phyloP scores from a whole-genome alignment of 2,888 invertebrate genomes.

The Ophonus ardosiacus region DNA sequence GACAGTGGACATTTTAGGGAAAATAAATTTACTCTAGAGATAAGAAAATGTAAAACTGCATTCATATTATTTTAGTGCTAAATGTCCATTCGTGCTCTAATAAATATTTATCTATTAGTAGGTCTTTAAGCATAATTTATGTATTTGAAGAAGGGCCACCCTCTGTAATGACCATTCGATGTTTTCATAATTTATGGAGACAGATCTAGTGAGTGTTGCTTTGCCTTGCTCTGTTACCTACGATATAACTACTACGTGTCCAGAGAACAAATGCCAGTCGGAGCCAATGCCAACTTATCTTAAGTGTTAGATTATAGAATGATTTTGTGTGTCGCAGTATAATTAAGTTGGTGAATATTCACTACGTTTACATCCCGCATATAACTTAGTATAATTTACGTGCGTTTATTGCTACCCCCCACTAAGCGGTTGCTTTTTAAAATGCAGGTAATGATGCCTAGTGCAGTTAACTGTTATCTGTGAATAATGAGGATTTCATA shows the following conservation, averaged over 20 bases:
- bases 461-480: slow-evolving; percentile 34
- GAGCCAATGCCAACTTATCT: slow-evolving; percentile 69
- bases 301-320: slow-evolving; percentile 73
- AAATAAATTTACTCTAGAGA: not conserved
- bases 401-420: slow-evolving; percentile 23
- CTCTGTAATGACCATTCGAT: slow-evolving; percentile 75
- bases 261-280: slow-evolving; percentile 50
- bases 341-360: slow-evolving; percentile 67
- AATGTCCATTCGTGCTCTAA: not conserved
- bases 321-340: slow-evolving; percentile 65
- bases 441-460: slow-evolving; percentile 27
- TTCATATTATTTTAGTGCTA: slow-evolving; percentile 1
- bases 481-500: slow-evolving; percentile 44
- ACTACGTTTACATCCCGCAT: slow-evolving; percentile 59
- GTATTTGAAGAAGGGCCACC: slow-evolving; percentile 69
- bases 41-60: not conserved
- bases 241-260: slow-evolving; percentile 52
- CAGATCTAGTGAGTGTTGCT: slow-evolving; percentile 63
- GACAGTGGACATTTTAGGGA: not conserved
- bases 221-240: slow-evolving; percentile 9
- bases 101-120: slow-evolving; percentile 46
- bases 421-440: not conserved
- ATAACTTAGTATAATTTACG: slow-evolving; percentile 17
- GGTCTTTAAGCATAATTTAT: slow-evolving; percentile 37
- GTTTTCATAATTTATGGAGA: slow-evolving; percentile 75